Evolutionary conservation across 1,140 invertebrate genomes (phyloP), one percentile per base, ranked within the genome.

Genomic region (Drosophila bifasciata): DNA sequence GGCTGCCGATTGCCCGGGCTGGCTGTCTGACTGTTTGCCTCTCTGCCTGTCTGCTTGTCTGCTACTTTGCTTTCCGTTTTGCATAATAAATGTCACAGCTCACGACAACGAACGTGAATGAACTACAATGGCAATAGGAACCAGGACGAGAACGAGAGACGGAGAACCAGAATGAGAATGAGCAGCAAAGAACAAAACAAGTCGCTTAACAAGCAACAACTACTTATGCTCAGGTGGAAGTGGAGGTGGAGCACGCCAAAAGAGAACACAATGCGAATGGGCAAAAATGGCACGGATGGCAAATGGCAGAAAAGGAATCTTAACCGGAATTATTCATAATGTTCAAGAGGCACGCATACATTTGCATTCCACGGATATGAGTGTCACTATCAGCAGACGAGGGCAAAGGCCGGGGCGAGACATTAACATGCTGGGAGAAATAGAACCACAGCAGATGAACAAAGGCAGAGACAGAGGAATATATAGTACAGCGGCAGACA

Each of bases 261-360:
- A 50, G 66, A 57, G 55, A 63, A 69, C 67, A 85, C 76, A 85
- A 81, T 81, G 61, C 53, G 57, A 19, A 15, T 7, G n/a, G 32
- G 8, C 48, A 56, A 43, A 39, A 48, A 19, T 7, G n/a, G 52
- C 3, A 49, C 41, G 40, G 86, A 49, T 40, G 40, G 86, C 73
- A 75, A 86, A 88, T 81, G 81, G 64, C 73, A 68, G 74, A 75
- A 68, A 72, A 67, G 83, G 83, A 86, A 86, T 88, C 70, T 78
- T 83, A 78, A 71, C 83, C 78, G 79, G 84, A 86, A 86, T 86
- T 83, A 86, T 86, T 86, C 83, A 86, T 86, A 86, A 86, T 86
- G 83, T 86, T 78, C 83, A 88, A 80, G 83, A 81, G 78, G 75
- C 83, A 86, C 83, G 83, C 83, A 88, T 83, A 79, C 83, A 86